Evolutionary conservation across 2,888 invertebrate genomes (phyloP), one percentile per base, ranked within the genome.

Genomic region (Ypsolopha scabrella): DNA sequence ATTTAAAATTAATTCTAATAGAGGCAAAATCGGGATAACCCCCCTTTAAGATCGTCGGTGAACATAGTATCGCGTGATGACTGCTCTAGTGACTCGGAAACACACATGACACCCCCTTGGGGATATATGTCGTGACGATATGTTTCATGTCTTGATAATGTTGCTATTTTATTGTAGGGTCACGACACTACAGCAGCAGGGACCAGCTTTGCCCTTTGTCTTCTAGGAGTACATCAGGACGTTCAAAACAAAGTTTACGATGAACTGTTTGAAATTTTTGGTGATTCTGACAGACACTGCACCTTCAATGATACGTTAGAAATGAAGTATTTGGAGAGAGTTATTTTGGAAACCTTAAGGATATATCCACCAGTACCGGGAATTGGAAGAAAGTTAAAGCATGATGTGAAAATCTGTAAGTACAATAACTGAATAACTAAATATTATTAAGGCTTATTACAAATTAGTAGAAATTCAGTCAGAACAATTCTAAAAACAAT

Each of bases 161-260:
- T n/a, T n/a, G 4, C 4, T 24, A 24, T 24, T 24, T 24, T 24
- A 10, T 11, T 55, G 36, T 48, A 86, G 87, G 87, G 87, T n/a
- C 87, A 87, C 56, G 87, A 87, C 55, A 87, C 87, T 0, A 87
- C 81, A 1, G 85, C 87, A 8, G 94, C 96, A 37, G 96, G 94
- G 1, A 93, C 95, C 57, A 94, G 94, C 70, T 97, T 96, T 88
- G 92, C 94, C 54, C 85, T 96, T 6, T 93, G 93, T 59, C 87
- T 96, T 64, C 89, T 97, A 67, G 96, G 94, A 6, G 88, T 92
- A 44, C 90, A 96, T 67, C 93, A 92, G 41, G 88, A 94, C 9
- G 90, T 96, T 43, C 96, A 97, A 79, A 88, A 88, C 0, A 91
- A 82, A 62, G 93, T 94, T 0, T 90, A 91, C 62, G 89, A 93